phyloP scores from a whole-genome alignment of 2,113 vertebrate genomes.

The Mus spicilegus region DNA sequence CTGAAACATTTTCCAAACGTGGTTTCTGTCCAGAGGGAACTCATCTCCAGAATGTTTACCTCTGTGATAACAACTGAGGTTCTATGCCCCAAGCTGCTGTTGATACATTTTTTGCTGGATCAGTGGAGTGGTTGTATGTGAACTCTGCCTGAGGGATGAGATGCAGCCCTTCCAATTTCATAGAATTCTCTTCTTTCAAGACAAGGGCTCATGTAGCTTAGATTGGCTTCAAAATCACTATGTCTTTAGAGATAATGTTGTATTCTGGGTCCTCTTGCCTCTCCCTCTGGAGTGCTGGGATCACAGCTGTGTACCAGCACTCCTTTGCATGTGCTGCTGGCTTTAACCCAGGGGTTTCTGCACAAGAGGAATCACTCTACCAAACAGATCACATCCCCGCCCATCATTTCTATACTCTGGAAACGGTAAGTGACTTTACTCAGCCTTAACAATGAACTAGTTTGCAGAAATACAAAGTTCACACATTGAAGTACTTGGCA shows the following conservation, averaged over 20 bases:
- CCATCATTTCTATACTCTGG: constrained; percentile 88
- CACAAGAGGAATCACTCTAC: too few species aligned
- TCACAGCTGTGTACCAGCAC: too few species aligned
- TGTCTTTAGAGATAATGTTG: not conserved
- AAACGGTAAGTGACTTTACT: constrained; percentile 93
- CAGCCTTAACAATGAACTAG: constrained; percentile 91
- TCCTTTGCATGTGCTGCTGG: not conserved
- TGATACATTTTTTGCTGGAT: constrained; percentile 91
- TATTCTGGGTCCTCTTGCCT: not conserved
- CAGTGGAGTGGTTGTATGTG: constrained; percentile 93
- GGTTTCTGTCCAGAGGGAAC: constrained; percentile 91
- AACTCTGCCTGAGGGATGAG: constrained; percentile 93
- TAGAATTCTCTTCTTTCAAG: constrained; percentile 65
- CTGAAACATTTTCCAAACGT: constrained; percentile 90
- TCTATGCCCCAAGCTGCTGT: constrained; percentile 92
- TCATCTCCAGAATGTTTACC: constrained; percentile 92
- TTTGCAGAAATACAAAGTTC: constrained; percentile 90
- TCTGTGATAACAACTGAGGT: constrained; percentile 85
- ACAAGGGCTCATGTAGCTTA: not conserved
- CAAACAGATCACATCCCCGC: not conserved
- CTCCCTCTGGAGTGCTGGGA: not conserved
- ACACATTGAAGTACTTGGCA: constrained; percentile 92
- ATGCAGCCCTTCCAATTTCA: constrained; percentile 92
- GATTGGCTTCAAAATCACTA: not conserved
- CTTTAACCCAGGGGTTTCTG: not conserved